Conservation (phyloP, 2,113 vertebrate species). For the Archocentrus centrarchus region DNA sequence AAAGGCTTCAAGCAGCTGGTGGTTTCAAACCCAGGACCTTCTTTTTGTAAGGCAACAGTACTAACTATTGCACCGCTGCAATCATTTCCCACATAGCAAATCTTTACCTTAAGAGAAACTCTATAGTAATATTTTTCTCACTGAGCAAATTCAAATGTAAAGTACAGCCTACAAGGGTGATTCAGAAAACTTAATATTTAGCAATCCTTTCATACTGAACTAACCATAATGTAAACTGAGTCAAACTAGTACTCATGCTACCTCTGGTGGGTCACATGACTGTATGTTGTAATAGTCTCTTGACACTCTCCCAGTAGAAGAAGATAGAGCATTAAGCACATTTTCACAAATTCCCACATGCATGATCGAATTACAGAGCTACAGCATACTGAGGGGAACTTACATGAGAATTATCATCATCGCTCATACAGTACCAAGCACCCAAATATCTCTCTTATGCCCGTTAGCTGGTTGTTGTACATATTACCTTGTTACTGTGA, state of each 20-base stretch:
- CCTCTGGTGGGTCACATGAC: not conserved
- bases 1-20: not conserved
- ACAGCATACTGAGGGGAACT: constrained; percentile 11
- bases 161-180: not conserved
- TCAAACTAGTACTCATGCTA: not conserved
- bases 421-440: not conserved
- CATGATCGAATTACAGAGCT: constrained; percentile 12
- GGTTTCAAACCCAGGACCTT: not conserved
- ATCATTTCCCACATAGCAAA: no score
- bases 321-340: not conserved
- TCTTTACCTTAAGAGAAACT: not conserved
- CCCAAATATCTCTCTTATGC: constrained; percentile 13
- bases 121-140: not conserved
- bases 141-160: not conserved
- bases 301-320: not conserved
- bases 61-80: no score
- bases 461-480: not conserved
- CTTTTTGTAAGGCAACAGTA: no score
- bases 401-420: not conserved
- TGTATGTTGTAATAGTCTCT: not conserved
- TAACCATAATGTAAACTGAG: not conserved
- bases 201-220: not conserved
- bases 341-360: constrained; percentile 21
- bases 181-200: not conserved
- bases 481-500: not conserved